phyloP scores from a whole-genome alignment of 2,113 vertebrate genomes.

The mouse (Mus musculus) region DNA sequence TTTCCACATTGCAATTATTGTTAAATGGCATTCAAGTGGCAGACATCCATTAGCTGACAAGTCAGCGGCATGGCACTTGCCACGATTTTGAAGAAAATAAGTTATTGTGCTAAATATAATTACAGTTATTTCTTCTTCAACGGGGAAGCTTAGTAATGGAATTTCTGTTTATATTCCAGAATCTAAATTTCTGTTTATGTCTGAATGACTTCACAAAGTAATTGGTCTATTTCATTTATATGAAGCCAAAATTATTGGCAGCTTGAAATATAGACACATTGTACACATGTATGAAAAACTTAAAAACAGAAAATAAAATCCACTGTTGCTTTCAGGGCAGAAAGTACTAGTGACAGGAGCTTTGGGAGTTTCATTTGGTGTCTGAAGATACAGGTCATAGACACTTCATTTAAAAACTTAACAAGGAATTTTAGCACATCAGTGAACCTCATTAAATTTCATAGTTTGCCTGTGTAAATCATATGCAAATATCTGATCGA shows the following conservation, averaged over 20 bases:
- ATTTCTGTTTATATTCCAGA: conserved; percentile 58
- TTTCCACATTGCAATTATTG: background rate
- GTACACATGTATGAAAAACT: conserved; percentile 27
- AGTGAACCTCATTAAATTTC: conserved; percentile 47
- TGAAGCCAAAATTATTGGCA: conserved; percentile 11
- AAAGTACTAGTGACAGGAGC: background rate
- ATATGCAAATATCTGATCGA: conserved; percentile 43
- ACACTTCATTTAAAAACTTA: background rate
- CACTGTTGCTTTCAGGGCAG: conserved; percentile 1
- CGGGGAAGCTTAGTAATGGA: conserved; percentile 54
- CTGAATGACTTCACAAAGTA: conserved; percentile 57
- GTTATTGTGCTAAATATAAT: conserved; percentile 53
- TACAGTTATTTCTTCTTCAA: conserved; percentile 67
- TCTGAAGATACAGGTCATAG: conserved; percentile 1
- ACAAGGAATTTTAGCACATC: background rate
- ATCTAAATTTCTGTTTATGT: conserved; percentile 67
- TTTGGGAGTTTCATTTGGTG: background rate
- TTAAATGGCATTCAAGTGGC: background rate
- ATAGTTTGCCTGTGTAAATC: conserved; percentile 13
- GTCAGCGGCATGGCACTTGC: conserved; percentile 32
- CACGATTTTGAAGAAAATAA: conserved; percentile 24
- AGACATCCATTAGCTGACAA: conserved; percentile 55
- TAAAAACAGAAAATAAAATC: background rate
- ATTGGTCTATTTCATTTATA: conserved; percentile 52
- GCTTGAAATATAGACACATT: background rate